Percentiles rank a stretch among this genome's conserved stretches.
phyloP scores from a whole-genome alignment of 37 sponge, comb jelly and placozoan species.

The Tethya wilhelma region DNA sequence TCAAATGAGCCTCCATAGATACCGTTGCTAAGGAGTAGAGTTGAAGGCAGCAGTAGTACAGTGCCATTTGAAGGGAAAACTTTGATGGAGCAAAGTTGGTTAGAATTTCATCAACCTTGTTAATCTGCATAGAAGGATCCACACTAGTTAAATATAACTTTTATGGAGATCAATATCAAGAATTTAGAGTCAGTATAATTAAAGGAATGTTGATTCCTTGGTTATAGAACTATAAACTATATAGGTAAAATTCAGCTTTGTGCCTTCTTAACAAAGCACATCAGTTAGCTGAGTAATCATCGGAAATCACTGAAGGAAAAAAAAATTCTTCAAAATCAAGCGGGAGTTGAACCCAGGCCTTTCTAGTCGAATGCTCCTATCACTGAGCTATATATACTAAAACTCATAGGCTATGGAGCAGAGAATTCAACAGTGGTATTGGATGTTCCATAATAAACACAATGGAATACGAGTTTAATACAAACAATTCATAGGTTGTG shows the following conservation, averaged over 20 bases:
- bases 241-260: no score
- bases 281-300: not conserved
- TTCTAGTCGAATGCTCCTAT: no score
- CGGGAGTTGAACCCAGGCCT: no score
- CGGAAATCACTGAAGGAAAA: not conserved
- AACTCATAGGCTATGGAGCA: no score
- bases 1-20: not conserved
- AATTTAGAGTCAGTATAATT: not conserved
- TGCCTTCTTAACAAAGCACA: no score
- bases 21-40: slow-evolving; percentile 20
- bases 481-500: no score
- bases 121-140: slow-evolving; percentile 29
- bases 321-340: no score
- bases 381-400: no score
- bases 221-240: not conserved
- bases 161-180: not conserved
- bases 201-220: not conserved
- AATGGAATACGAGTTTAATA: no score
- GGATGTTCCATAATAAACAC: no score
- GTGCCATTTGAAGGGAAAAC: slow-evolving; percentile 50
- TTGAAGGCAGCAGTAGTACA: slow-evolving; percentile 59
- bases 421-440: no score
- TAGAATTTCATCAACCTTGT: slow-evolving; percentile 23
- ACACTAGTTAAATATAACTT: not conserved
- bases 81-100: slow-evolving; percentile 10